Evolutionary conservation across 2,113 vertebrate species (phyloP).

Genomic region (Rousettus leschenaultii): DNA sequence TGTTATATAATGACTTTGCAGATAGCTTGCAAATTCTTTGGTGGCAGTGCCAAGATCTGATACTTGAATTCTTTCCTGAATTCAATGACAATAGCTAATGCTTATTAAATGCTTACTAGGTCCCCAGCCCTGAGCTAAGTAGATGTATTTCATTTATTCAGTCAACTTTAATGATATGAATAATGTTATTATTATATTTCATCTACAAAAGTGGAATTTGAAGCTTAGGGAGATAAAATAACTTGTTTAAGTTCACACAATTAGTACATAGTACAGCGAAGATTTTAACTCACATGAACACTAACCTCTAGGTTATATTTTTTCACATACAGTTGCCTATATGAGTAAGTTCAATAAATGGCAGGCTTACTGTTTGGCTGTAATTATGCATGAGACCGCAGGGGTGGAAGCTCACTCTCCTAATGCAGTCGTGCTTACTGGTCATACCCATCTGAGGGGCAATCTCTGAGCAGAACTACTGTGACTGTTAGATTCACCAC

Average conservation of each 20-base stretch:
- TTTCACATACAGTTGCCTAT: neutral
- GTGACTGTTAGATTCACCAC: neutral
- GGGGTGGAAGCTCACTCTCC: neutral
- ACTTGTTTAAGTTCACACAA: neutral
- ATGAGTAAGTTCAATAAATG: neutral
- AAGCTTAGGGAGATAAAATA: neutral
- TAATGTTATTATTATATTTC: neutral
- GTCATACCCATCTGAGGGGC: neutral
- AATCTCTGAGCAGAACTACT: neutral
- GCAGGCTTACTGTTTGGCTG: neutral
- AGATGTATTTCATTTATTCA: neutral
- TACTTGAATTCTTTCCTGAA: neutral
- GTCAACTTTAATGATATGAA: neutral
- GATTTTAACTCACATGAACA: neutral
- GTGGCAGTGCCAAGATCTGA: neutral
- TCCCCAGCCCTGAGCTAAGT: neutral
- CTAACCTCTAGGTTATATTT: neutral
- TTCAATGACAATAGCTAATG: neutral
- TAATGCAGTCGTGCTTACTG: neutral
- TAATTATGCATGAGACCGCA: neutral
- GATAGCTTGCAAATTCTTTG: neutral
- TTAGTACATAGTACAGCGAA: neutral
- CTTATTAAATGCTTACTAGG: neutral
- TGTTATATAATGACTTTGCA: neutral
- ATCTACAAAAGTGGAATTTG: neutral